These are phyloP conservation scores for Coilia nasus DNA, from an alignment of 2,797 vertebrate species.

Conservation along the genomic window DNA sequence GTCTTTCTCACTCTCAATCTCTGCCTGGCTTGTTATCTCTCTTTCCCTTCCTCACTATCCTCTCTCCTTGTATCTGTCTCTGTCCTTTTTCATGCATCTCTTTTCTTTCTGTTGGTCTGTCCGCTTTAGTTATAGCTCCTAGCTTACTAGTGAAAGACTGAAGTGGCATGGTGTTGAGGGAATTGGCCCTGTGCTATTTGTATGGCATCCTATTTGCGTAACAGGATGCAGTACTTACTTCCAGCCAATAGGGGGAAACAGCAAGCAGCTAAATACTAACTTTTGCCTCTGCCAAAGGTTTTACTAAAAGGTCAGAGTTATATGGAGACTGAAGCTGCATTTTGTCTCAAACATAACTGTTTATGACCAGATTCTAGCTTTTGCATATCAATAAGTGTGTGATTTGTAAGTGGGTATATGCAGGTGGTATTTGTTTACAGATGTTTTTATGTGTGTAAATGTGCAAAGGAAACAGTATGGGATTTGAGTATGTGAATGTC, in stretches of 20 bases:
- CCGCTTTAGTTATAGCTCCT: no score
- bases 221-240: not conserved
- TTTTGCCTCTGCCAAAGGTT: not conserved
- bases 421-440: not conserved
- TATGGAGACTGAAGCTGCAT: not conserved
- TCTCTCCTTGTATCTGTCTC: not conserved
- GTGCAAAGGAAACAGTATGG: no score
- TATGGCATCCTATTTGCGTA: not conserved
- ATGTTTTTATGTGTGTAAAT: no score
- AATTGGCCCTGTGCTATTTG: not conserved
- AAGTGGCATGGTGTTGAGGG: not conserved
- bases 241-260: slow-evolving; percentile 3
- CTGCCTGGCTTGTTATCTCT: not conserved
- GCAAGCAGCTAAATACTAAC: not conserved
- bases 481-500: no score
- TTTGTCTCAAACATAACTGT: not conserved
- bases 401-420: not conserved
- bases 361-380: not conserved
- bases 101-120: not conserved
- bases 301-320: not conserved
- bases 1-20: no score
- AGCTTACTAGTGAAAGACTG: no score
- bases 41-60: not conserved
- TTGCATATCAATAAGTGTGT: not conserved
- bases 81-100: not conserved